Base-by-base conservation (phyloP, 2,113 vertebrate genomes). In the Heptranchias perlo region DNA sequence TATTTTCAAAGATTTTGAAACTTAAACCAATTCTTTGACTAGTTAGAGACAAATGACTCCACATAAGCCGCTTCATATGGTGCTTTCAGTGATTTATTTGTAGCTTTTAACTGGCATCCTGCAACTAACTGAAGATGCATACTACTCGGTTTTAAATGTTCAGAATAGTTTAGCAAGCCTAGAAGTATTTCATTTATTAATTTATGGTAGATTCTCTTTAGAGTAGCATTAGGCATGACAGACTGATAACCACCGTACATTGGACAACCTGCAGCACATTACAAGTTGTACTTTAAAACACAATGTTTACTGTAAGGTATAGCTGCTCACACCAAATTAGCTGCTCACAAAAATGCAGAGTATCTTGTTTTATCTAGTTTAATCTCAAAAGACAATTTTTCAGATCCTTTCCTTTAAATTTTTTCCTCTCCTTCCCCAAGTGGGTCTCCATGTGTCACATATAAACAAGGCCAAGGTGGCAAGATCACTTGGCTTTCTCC, bases 1-100 rank as follows among this genome's bases (percentile, higher is more conserved):
- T 78, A 94, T 31, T 64, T 96, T 96, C 94, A 96, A 96, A 96
- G 69, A 49, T 52, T 94, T 95, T 67, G 61, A 39, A 94, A 94
- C 92, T 69, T 95, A 65, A 73, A 73, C 25, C 94, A 69, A 52
- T 52, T 95, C 64, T 95, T 52, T 47, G 44, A 64, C 94, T 95
- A 49, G 25, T 69, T 5, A 49, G 62, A 31, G 69, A 65, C 10
- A 31, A 69, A 69, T 69, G 64, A 31, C 64, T 31, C 64, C n/a
- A 58, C 87, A 28, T 31, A 69, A 95, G 89, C 31, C 44, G 35
- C 44, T 39, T 69, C 4, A 73, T 47, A 67, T 35, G 65, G 44
- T 47, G 31, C 54, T 95, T 95, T 95, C 39, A 69, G n/a, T 52
- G 44, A 69, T 95, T 69, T 67, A 69, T 95, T 67, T 52, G 65